Conservation (phyloP, 2,888 invertebrate genomes). For the Diarsia dahlii region DNA sequence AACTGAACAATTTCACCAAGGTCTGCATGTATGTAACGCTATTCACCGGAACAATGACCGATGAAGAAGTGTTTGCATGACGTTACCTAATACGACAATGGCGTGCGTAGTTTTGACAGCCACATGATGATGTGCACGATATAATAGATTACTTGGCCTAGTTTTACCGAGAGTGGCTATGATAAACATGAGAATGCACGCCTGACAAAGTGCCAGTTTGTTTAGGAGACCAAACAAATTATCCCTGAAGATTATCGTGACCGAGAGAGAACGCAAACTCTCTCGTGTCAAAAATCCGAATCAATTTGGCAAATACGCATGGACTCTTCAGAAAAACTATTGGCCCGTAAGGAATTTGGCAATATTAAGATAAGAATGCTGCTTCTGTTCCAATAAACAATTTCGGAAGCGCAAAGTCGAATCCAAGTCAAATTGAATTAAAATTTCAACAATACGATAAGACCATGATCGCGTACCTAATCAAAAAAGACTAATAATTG, state of each 20-base stretch:
- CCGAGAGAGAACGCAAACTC: not conserved
- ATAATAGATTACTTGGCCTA: slow-evolving; percentile 64
- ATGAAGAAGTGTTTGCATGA: slow-evolving; percentile 50
- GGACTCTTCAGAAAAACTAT: slow-evolving; percentile 9
- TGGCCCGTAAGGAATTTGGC: slow-evolving; percentile 39
- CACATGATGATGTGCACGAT: slow-evolving; percentile 60
- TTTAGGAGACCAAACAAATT: slow-evolving; percentile 30
- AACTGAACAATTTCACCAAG: slow-evolving; percentile 76
- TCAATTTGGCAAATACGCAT: slow-evolving; percentile 2
- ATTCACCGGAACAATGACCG: slow-evolving; percentile 55
- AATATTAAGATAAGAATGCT: slow-evolving; percentile 38
- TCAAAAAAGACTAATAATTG: slow-evolving; percentile 32
- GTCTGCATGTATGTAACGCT: slow-evolving; percentile 62
- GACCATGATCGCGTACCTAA: not conserved
- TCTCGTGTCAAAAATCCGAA: not conserved
- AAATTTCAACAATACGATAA: slow-evolving; percentile 20
- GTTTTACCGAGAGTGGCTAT: slow-evolving; percentile 52
- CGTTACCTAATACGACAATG: slow-evolving; percentile 65
- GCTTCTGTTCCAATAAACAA: slow-evolving; percentile 38
- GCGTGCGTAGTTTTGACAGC: slow-evolving; percentile 65
- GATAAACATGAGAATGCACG: slow-evolving; percentile 62
- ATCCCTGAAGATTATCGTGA: slow-evolving; percentile 28
- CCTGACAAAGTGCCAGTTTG: slow-evolving; percentile 36
- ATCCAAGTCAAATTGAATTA: slow-evolving; percentile 6
- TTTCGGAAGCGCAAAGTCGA: slow-evolving; percentile 25